Base-by-base conservation (phyloP, 2,888 invertebrate genomes). In the Lasiommata megera region DNA sequence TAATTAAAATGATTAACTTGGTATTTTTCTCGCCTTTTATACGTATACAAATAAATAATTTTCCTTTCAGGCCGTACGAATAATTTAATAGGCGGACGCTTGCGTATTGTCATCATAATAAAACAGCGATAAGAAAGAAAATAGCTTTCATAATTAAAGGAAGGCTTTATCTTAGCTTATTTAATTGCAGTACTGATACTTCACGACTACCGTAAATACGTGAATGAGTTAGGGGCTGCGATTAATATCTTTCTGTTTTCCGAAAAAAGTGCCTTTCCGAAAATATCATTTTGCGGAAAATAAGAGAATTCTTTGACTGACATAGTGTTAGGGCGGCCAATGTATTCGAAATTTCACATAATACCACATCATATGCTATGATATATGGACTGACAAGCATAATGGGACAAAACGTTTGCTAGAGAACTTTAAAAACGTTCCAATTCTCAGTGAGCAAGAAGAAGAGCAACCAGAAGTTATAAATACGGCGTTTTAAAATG, bases 31-130 rank as follows among this genome's bases (percentile, higher is more conserved):
- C 23, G 5, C 3, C 23, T 23, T 23, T 3, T 5, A 23, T 23
- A 23, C 3, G 23, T 23, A 46, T 34, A 34, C 18, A 52, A 54
- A 58, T 53, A 50, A 48, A 61, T 48, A 56, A 59, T 46, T 56
- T 51, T 44, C 46, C 36, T 59, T 66, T 60, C 56, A 66, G 62
- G 65, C 67, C 69, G 66, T 67, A 67, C 76, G 77, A 80, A 84
- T 84, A 85, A 85, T 85, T 83, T 82, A 82, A 87, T 78, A 78
- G 85, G 71, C 72, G 72, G 70, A 74, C 74, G 76, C 72, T 81
- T 80, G 83, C 74, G 77, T 82, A 84, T 85, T 86, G 82, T 84
- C 85, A 76, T 79, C 77, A 79, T 83, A 81, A 87, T 86, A 82
- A 86, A 82, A 82, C 79, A 79, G 73, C 70, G 82, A 84, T 85